Evolutionary conservation across 2,797 vertebrate species (phyloP).

Genomic region (Crax fasciolata): DNA sequence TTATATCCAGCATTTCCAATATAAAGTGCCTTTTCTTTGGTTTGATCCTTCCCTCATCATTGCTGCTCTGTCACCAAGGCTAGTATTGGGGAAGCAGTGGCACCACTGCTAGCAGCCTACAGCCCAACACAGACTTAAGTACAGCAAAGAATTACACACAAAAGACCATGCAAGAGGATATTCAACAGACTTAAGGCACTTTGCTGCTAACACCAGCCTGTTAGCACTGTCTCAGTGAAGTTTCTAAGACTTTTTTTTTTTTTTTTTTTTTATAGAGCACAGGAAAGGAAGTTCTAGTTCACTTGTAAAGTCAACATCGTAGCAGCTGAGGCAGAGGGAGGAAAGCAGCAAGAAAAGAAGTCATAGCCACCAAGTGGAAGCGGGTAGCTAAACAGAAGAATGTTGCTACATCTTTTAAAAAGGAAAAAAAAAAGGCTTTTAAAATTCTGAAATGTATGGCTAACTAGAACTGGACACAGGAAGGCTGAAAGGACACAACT

Average conservation of each 20-base stretch:
- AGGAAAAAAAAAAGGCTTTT: not conserved
- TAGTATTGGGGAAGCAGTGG: not conserved
- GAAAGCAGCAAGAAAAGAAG: not conserved
- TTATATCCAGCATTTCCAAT: not conserved
- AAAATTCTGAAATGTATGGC: not conserved
- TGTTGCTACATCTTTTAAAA: not conserved
- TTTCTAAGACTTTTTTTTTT: not conserved
- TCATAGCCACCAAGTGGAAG: not conserved
- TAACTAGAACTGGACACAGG: not conserved
- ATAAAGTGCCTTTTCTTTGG: not conserved
- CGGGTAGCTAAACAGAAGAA: not conserved
- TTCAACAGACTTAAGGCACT: not conserved
- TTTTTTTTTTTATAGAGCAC: not conserved
- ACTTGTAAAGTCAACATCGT: not conserved
- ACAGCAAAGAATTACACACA: not conserved
- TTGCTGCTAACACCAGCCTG: not conserved
- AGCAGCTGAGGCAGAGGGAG: not conserved
- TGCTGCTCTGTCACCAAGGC: not conserved
- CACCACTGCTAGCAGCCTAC: not conserved
- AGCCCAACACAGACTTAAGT: fast-evolving
- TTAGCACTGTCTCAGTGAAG: not conserved
- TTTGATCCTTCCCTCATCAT: not conserved
- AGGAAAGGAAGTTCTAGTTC: not conserved
- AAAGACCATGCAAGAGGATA: not conserved
- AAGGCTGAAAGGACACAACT: not conserved